Evolutionary conservation across 2,888 invertebrate genomes (phyloP).

Genomic region (Gastrophysa polygoni): DNA sequence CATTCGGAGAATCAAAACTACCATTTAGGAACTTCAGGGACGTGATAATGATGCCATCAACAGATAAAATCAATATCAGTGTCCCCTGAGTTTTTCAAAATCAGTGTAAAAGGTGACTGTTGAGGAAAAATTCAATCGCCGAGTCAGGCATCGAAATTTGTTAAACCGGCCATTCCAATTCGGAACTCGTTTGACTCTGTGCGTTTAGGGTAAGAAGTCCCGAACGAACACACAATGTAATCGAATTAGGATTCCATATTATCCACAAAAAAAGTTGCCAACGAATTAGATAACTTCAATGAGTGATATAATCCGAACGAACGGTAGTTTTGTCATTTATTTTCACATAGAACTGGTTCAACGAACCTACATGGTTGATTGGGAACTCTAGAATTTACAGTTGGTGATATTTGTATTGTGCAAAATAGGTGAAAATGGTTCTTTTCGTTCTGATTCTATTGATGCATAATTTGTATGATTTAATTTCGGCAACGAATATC

Average conservation of each 20-base stretch:
- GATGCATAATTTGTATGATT: no score
- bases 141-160: constrained; percentile 23
- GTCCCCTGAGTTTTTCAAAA: neutral
- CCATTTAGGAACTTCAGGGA: neutral
- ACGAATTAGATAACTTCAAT: no score
- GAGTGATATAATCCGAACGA: no score
- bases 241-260: constrained; percentile 30
- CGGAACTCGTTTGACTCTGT: constrained; percentile 22
- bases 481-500: no score
- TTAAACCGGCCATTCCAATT: constrained; percentile 24
- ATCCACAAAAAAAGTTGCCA: constrained; percentile 25
- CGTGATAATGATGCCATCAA: neutral
- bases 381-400: no score
- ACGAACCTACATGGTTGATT: no score
- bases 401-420: no score
- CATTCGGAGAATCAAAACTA: no score
- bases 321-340: no score
- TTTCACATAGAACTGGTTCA: no score
- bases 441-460: no score
- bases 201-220: constrained; percentile 24
- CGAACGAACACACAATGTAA: constrained; percentile 18
- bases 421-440: no score
- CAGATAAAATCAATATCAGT: neutral
- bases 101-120: neutral
- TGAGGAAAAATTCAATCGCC: constrained; percentile 14